phyloP scores from a whole-genome alignment of 2,888 invertebrate genomes.

The Gymnoscelis rufifasciata region DNA sequence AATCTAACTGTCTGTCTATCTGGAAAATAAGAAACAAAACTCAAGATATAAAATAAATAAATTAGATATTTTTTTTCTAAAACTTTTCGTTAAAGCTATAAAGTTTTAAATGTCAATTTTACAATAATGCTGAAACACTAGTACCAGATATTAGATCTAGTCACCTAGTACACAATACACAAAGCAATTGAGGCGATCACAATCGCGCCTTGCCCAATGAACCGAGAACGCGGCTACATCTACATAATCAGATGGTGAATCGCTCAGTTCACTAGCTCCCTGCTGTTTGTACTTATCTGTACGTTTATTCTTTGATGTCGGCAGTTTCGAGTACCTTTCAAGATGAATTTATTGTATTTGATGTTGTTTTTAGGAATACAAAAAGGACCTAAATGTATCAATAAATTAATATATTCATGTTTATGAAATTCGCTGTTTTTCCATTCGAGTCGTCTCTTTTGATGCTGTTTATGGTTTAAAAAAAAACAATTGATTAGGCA shows the following conservation, averaged over 20 bases:
- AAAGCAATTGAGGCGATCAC: slow-evolving; percentile 28
- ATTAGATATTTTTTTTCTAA: too few species aligned
- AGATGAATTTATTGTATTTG: slow-evolving; percentile 3
- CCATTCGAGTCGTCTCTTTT: too few species aligned
- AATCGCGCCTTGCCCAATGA: slow-evolving; percentile 10
- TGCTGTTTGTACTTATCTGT: slow-evolving; percentile 18
- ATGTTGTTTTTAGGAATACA: slow-evolving; percentile 4
- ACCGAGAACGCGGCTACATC: slow-evolving; percentile 19
- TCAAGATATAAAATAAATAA: too few species aligned
- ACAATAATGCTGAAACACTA: too few species aligned
- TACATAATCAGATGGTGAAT: slow-evolving; percentile 28
- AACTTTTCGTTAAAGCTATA: too few species aligned
- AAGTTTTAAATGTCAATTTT: too few species aligned
- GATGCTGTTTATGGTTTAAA: too few species aligned
- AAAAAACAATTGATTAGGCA: too few species aligned
- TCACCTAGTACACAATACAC: slow-evolving; percentile 10
- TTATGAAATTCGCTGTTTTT: not conserved
- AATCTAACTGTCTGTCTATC: too few species aligned
- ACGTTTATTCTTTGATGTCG: slow-evolving; percentile 16
- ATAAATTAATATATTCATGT: slow-evolving; percentile 1
- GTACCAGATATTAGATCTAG: slow-evolving; percentile 1
- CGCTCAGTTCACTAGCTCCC: slow-evolving; percentile 26
- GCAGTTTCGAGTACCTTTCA: slow-evolving; percentile 4
- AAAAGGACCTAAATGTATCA: slow-evolving; percentile 1
- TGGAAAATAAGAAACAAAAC: too few species aligned